phyloP scores from a whole-genome alignment of 2,113 vertebrate species.

The Petrocephalus microphthalmus region DNA sequence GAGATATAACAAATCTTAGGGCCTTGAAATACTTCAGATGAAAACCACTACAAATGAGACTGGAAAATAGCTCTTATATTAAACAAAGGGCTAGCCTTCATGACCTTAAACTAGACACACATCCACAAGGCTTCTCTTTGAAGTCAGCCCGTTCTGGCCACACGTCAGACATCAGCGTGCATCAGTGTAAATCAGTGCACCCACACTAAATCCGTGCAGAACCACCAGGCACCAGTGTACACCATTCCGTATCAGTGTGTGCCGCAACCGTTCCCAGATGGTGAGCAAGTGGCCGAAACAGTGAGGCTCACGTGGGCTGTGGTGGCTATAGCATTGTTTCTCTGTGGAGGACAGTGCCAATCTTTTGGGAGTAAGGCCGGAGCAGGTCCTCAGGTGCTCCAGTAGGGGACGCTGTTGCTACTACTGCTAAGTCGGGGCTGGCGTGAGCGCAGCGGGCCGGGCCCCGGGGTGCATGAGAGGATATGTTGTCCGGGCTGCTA shows the following conservation, averaged over 20 bases:
- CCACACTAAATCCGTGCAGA: background rate
- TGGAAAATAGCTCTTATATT: background rate
- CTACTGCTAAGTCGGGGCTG: background rate
- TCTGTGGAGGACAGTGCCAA: slow-evolving; percentile 40
- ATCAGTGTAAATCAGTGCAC: background rate
- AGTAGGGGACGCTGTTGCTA: background rate
- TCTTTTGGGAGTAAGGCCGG: slow-evolving; percentile 37
- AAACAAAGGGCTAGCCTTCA: background rate
- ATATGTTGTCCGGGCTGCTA: slow-evolving; percentile 43
- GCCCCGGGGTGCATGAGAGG: slow-evolving; percentile 35
- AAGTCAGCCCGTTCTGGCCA: background rate
- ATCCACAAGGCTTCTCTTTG: background rate
- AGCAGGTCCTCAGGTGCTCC: slow-evolving; percentile 31
- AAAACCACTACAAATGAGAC: background rate
- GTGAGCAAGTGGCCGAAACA: slow-evolving; percentile 30
- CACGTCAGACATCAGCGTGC: background rate
- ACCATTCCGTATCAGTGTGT: background rate
- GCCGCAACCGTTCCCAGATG: slow-evolving; percentile 23
- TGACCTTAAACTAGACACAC: background rate
- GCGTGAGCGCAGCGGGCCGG: slow-evolving; percentile 24
- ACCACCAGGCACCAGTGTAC: background rate
- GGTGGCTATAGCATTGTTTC: slow-evolving; percentile 56
- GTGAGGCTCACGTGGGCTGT: slow-evolving; percentile 51
- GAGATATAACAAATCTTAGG: background rate
- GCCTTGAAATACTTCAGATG: background rate